Base-by-base conservation (phyloP, 2,113 vertebrate genomes). In the Danionella cerebrum region DNA sequence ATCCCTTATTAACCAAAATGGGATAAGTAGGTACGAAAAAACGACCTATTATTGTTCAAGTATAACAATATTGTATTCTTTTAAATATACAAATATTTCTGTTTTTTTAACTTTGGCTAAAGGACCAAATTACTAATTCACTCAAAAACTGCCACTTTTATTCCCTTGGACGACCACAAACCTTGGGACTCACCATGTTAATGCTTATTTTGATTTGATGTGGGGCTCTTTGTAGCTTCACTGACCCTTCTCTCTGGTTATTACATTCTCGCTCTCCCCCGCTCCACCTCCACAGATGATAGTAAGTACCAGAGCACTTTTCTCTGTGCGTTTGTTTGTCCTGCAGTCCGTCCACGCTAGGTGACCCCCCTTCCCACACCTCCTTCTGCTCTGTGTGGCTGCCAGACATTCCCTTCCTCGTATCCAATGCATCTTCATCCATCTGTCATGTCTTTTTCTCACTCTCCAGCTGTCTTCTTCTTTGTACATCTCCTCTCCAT, bases 291-390 rank as follows among this genome's bases (percentile, higher is more conserved):
- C 85, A 87, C 94, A 98, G 96, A 98, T 98, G 95, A 98, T 98
- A 94, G 95, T 98, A 98, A 98, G 96, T 98, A 98, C 89, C 88
- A 90, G 64, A 75, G 73, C 88, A 86, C 88, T 90, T 85, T 89
- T 94, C 88, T 87, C 79, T 89, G 90, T 93, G 84, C 89, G 90
- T 96, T 86, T 89, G 87, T 93, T 84, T 94, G 93, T 98, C 85
- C 73, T 89, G 83, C 90, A 89, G 83, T 90, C 78, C 89, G 87
- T 91, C 75, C 85, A 85, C 78, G 81, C 77, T 38, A 75, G 88
- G 89, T 89, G 86, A 80, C 85, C 77, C 87, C 84, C 81, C 64
- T 19, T 24, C 54, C 39, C 18, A 53, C 57, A 38, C 67, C 45
- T 54, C 47, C 62, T 64, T 87, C 79, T 88, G 89, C 91, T 89